phyloP scores from a whole-genome alignment of 2,797 vertebrate genomes.

The Esox masquinongy region DNA sequence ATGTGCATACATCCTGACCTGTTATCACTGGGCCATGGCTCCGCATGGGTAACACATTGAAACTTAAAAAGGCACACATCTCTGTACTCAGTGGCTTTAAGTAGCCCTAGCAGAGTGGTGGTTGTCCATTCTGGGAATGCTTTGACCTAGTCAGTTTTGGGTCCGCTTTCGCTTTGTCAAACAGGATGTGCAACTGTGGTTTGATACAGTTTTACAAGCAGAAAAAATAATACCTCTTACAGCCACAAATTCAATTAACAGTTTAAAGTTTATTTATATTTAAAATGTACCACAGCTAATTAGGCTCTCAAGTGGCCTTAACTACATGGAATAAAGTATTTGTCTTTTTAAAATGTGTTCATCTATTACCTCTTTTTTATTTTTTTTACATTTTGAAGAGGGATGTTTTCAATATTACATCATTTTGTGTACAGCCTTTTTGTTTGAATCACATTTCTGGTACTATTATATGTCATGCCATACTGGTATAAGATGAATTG shows the following conservation, averaged over 20 bases:
- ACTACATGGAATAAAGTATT: not conserved
- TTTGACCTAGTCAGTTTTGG: slow-evolving; percentile 22
- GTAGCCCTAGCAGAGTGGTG: not conserved
- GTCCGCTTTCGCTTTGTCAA: slow-evolving; percentile 36
- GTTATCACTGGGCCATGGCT: too few species aligned
- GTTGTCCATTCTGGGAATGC: not conserved
- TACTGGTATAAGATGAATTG: not conserved
- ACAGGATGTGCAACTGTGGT: slow-evolving; percentile 32
- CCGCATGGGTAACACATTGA: too few species aligned
- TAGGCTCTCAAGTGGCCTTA: not conserved
- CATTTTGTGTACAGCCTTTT: not conserved
- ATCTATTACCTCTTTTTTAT: not conserved
- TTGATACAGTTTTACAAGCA: not conserved
- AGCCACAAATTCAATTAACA: too few species aligned
- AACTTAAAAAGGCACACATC: not conserved
- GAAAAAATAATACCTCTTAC: not conserved
- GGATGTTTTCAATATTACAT: not conserved
- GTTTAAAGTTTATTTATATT: not conserved
- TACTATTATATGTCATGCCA: not conserved
- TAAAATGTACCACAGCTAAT: not conserved
- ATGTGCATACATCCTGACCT: too few species aligned
- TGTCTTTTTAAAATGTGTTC: not conserved
- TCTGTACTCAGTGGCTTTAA: slow-evolving; percentile 4
- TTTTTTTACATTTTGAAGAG: not conserved
- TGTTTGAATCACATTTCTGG: not conserved